These are phyloP conservation scores for Venusia cambrica DNA, from an alignment of 2,888 invertebrate species.

Conservation along the genomic window DNA sequence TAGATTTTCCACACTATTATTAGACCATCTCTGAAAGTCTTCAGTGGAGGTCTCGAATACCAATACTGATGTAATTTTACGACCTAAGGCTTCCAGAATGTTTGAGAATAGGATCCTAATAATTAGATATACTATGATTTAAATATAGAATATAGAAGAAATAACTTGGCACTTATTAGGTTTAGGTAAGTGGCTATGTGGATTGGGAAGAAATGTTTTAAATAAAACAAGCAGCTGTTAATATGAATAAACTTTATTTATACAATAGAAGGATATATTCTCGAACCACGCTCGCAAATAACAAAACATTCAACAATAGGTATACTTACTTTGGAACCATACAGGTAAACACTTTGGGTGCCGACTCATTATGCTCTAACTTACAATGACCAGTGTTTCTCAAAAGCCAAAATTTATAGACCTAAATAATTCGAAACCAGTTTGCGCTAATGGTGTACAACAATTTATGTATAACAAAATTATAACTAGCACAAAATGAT, in stretches of 20 bases:
- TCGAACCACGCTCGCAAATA: slow-evolving; percentile 62
- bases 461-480: slow-evolving; percentile 18
- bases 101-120: too few species aligned
- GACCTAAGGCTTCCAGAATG: too few species aligned
- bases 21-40: too few species aligned
- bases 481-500: slow-evolving; percentile 43
- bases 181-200: too few species aligned
- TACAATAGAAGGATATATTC: slow-evolving; percentile 77
- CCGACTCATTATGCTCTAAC: slow-evolving; percentile 70
- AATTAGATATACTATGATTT: too few species aligned
- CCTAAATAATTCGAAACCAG: slow-evolving; percentile 36
- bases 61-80: too few species aligned
- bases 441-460: slow-evolving; percentile 39
- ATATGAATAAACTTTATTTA: slow-evolving; percentile 80
- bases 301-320: slow-evolving; percentile 79
- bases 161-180: too few species aligned
- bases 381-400: slow-evolving; percentile 77
- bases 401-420: slow-evolving; percentile 46
- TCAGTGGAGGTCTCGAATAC: too few species aligned
- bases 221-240: slow-evolving; percentile 38
- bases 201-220: too few species aligned
- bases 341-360: slow-evolving; percentile 73
- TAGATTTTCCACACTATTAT: too few species aligned
- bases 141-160: too few species aligned
- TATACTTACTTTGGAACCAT: slow-evolving; percentile 78